Conservation (phyloP, 1,140 invertebrate species). For the Dinoponera quadriceps region DNA sequence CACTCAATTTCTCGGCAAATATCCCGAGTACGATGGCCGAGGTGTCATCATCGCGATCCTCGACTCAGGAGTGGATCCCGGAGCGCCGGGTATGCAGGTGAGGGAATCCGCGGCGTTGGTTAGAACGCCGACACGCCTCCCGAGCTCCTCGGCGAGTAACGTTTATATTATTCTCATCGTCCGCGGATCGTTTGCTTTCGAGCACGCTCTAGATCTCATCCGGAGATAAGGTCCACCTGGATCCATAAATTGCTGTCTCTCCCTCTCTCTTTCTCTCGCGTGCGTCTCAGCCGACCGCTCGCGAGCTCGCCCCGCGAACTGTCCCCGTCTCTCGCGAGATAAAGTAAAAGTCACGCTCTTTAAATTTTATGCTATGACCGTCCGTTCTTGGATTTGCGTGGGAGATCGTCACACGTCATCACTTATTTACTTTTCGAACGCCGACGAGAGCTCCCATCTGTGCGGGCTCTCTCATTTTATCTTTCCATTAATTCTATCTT, state of each 20-base stretch:
- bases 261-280: neutral
- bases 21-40: constrained; percentile 97
- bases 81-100: constrained; percentile 97
- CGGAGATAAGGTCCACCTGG: neutral
- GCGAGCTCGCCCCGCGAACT: neutral
- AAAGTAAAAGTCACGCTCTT: constrained; percentile 47
- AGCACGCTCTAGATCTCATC: neutral
- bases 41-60: constrained; percentile 97
- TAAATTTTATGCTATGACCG: neutral
- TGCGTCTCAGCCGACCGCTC: neutral
- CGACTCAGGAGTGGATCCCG: constrained; percentile 99
- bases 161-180: neutral
- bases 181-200: neutral
- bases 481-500: constrained; percentile 7
- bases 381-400: neutral
- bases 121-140: constrained; percentile 62
- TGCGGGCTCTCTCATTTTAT: neutral
- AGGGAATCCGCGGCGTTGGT: constrained; percentile 65
- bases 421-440: neutral
- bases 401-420: neutral
- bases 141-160: constrained; percentile 14
- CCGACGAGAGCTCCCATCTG: neutral
- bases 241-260: neutral
- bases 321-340: neutral
- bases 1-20: constrained; percentile 94